Percentiles rank a stretch among this genome's conserved stretches.
phyloP scores from a whole-genome alignment of 2,888 invertebrate genomes.

The Xylota sylvarum region DNA sequence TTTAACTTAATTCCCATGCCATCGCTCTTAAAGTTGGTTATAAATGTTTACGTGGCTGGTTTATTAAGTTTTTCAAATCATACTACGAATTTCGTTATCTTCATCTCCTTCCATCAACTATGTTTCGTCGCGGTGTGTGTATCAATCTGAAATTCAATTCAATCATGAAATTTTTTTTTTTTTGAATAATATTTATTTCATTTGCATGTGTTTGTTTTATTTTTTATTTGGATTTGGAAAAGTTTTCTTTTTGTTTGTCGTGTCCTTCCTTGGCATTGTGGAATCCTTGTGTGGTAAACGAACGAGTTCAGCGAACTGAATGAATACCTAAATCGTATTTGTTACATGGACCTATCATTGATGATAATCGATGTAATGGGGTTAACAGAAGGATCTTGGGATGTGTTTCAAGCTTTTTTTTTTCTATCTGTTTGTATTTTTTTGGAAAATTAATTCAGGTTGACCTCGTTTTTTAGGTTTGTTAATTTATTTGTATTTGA shows the following conservation, averaged over 20 bases:
- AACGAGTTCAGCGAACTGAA: conserved; percentile 8
- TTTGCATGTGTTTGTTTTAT: conserved; percentile 4
- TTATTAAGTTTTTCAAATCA: conserved; percentile 18
- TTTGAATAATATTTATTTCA: conserved; percentile 19
- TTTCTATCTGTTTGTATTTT: neutral
- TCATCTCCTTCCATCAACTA: neutral
- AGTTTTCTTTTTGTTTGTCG: neutral
- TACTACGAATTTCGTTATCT: neutral
- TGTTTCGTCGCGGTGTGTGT: neutral
- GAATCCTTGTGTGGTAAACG: neutral
- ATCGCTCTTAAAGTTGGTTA: conserved; percentile 15
- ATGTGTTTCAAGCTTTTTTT: neutral
- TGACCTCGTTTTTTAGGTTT: neutral
- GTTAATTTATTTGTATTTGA: neutral
- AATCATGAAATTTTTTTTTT: conserved; percentile 7
- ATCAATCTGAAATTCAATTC: conserved; percentile 16
- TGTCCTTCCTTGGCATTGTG: neutral
- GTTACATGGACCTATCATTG: conserved; percentile 3
- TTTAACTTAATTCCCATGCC: neutral
- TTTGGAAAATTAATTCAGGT: neutral
- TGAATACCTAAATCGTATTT: neutral
- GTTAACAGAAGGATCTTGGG: neutral
- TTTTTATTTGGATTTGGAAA: neutral
- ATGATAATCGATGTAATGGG: conserved; percentile 10
- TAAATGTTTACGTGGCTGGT: conserved; percentile 48